Conservation (phyloP, 2,113 vertebrate species). For the cattle (Bos taurus) region ARS-UCD2.0 NC_037343.1:72680001-72680500, state of each 20-base stretch:
- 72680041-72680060: neutral
- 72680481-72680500: accelerated
- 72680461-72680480: neutral
- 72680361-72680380: neutral
- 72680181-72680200: neutral
- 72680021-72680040: neutral
- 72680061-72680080: too few relatives aligned
- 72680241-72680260: neutral
- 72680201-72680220: neutral
- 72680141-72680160: neutral
- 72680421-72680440: neutral
- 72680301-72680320: neutral
- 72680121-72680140: neutral
- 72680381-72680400: neutral
- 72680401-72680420: neutral
- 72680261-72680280: neutral
- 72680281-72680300: neutral
- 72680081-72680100: neutral
- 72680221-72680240: neutral
- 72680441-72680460: neutral
- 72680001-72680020: neutral
- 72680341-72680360: neutral
- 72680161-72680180: neutral
- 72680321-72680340: neutral
- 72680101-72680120: neutral